These are phyloP conservation scores for Caenorhabditis japonica DNA, from an alignment of 2,888 invertebrate species.

Conservation along the genomic window DNA sequence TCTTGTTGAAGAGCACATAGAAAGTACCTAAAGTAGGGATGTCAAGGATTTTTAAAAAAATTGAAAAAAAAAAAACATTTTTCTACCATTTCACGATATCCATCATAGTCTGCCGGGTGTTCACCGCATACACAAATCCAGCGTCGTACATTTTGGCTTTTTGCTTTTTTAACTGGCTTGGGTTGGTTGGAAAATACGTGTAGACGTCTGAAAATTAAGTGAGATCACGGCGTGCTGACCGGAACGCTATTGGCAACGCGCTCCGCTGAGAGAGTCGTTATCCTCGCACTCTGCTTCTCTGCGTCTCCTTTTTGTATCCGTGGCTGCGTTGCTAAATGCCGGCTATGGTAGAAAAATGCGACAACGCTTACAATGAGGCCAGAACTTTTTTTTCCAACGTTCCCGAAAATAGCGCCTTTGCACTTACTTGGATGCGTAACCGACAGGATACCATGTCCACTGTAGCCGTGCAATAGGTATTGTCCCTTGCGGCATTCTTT, in stretches of 20 bases:
- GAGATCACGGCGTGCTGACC: no score
- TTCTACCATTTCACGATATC: constrained; percentile 75
- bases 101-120: constrained; percentile 58
- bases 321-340: no score
- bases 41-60: constrained; percentile 2
- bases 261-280: no score
- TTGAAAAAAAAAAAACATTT: neutral
- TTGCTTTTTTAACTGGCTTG: constrained; percentile 59
- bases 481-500: constrained; percentile 51
- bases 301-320: no score
- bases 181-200: constrained; percentile 75
- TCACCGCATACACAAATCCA: constrained; percentile 57
- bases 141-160: constrained; percentile 75
- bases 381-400: no score
- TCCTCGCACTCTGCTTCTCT: no score
- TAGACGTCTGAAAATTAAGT: constrained; percentile 72
- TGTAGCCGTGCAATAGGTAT: constrained; percentile 63
- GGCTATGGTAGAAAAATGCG: no score
- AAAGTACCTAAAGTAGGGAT: constrained; percentile 61
- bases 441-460: constrained; percentile 67
- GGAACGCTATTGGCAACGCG: no score
- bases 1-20: constrained; percentile 77
- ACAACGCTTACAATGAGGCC: no score
- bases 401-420: no score
- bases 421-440: constrained; percentile 64